Conservation (phyloP, 1,140 invertebrate genomes). For the Rhopalosiphum maidis region DNA sequence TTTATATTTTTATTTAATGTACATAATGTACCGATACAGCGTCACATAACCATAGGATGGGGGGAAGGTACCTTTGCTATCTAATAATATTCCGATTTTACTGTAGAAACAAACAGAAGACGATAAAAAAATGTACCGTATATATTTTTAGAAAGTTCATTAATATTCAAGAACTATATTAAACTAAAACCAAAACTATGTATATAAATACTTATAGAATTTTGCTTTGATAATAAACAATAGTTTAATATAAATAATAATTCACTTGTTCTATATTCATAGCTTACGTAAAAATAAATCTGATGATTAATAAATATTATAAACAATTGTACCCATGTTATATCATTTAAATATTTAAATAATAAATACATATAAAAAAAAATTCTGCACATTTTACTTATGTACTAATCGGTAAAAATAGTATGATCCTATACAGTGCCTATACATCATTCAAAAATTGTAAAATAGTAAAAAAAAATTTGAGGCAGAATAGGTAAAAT, state of each 20-base stretch:
- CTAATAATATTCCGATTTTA: not conserved
- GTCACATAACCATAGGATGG: too few species aligned
- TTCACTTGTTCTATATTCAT: too few species aligned
- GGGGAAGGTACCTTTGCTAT: not conserved
- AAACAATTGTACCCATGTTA: too few species aligned
- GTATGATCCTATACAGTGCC: not conserved
- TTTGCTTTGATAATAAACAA: not conserved
- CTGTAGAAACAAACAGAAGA: not conserved
- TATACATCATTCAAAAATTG: not conserved
- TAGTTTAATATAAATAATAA: not conserved
- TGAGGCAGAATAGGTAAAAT: too few species aligned
- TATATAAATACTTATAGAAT: not conserved
- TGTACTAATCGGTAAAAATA: not conserved
- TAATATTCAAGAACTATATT: not conserved
- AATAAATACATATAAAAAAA: too few species aligned
- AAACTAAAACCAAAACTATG: not conserved
- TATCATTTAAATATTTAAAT: too few species aligned
- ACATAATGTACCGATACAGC: too few species aligned
- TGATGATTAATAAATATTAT: not conserved
- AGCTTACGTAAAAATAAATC: not conserved
- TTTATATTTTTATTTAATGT: not conserved
- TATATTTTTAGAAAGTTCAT: not conserved
- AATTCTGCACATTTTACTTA: too few species aligned
- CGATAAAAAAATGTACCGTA: not conserved
- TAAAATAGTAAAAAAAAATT: not conserved